Conservation (phyloP, 1,140 invertebrate genomes). For the Megathymus violae region DNA sequence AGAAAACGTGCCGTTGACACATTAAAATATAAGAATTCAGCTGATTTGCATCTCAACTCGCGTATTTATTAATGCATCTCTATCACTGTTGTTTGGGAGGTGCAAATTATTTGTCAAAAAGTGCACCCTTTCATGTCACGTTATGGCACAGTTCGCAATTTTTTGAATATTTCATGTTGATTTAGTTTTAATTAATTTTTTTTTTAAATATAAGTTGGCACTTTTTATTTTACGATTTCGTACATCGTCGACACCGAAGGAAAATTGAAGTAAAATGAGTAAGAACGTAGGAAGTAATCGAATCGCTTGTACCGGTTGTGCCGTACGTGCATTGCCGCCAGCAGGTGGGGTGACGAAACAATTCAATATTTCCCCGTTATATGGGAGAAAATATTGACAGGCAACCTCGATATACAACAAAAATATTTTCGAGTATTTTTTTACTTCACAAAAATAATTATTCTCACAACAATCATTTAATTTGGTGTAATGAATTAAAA, state of each 20-base stretch:
- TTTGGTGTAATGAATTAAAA: neutral
- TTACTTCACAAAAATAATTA: too few relatives aligned
- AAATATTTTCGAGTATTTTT: too few relatives aligned
- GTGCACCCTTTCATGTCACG: too few relatives aligned
- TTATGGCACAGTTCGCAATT: too few relatives aligned
- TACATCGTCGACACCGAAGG: neutral
- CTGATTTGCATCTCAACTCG: neutral
- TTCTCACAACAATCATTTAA: too few relatives aligned
- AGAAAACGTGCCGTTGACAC: neutral
- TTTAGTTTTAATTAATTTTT: too few relatives aligned
- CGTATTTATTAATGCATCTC: too few relatives aligned
- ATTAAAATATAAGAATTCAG: neutral
- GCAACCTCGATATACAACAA: conserved; percentile 1
- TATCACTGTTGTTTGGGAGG: too few relatives aligned
- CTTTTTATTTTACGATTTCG: neutral
- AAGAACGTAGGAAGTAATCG: conserved; percentile 33
- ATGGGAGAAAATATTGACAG: conserved; percentile 32
- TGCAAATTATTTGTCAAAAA: too few relatives aligned
- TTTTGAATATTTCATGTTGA: too few relatives aligned
- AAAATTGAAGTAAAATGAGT: conserved; percentile 19
- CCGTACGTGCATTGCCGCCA: conserved; percentile 19
- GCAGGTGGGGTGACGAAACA: conserved; percentile 13
- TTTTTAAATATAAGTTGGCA: too few relatives aligned
- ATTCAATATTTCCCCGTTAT: conserved; percentile 33
- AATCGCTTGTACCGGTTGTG: conserved; percentile 26